Evolutionary conservation across 1,140 invertebrate species (phyloP), one percentile per base, ranked within the genome.

Genomic region (Neodiprion pinetum): DNA sequence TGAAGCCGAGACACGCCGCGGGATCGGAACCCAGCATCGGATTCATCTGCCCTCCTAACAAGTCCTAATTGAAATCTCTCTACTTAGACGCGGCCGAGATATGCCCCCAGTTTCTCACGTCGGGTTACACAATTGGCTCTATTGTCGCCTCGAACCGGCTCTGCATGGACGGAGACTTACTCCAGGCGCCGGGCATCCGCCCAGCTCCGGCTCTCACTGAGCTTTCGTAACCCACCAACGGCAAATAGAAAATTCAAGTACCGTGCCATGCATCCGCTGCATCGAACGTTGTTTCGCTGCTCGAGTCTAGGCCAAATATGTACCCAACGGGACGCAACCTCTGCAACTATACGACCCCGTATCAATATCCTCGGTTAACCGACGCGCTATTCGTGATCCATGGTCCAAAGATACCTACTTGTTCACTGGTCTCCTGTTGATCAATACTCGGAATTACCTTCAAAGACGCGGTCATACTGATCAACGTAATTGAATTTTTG

Each of bases 41-140:
- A 81, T 75, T 80, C 84, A 85, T 85, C 83, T 84, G 84, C 81
- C 73, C 80, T 76, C 80, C 78, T 85, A 85, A 85, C 83, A 82
- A 83, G 80, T 76, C 80, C 80, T 83, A 85, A 85, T 85, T 85
- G 84, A 85, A 85, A 85, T 85, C 82, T 80, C 65, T 71, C 28
- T 73, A 17, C 49, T 12, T 48, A 67, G 23, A 67, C 17, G n/a
- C 23, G 28, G 28, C 28, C 28, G 28, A 12, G 47, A 66, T 65
- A 77, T 69, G 73, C 70, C 48, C 72, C 73, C 79, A 73, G 73
- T 83, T 84, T 84, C 82, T 83, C 82, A 83, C 82, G 82, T 81
- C 76, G 78, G 75, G 77, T 73, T 75, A 77, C 53, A 61, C 81
- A 82, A 84, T 84, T 84, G 83, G 80, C 83, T 82, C 82, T 81